Percentiles rank a stretch among this genome's conserved stretches.
phyloP scores from a whole-genome alignment of 30 jellyfish, hydroid and myxozoan species.

The Nemopilema nomurai region DNA sequence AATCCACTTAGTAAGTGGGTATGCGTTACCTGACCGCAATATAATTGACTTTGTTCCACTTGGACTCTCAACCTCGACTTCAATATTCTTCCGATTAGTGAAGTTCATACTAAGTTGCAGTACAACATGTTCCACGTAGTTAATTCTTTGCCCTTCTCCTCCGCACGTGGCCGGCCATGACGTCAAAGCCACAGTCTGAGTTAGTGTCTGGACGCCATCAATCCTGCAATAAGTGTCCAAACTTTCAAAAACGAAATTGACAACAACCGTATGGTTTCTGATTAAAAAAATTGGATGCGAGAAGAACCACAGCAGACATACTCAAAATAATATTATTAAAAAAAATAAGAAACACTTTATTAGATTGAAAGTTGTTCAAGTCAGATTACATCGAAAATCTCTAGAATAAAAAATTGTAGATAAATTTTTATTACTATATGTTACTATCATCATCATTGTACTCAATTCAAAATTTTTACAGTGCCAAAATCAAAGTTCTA shows the following conservation, averaged over 20 bases:
- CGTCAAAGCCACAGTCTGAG: not conserved
- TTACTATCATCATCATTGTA: no score
- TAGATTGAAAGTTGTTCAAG: no score
- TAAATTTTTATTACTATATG: no score
- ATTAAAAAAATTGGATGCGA: no score
- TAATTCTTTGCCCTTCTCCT: not conserved
- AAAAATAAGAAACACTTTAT: no score
- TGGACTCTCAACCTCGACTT: constrained; percentile 52
- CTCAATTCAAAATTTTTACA: no score
- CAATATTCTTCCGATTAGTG: constrained; percentile 21
- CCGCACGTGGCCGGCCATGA: not conserved
- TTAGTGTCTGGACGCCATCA: constrained; percentile 10
- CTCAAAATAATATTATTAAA: no score
- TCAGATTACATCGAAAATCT: no score
- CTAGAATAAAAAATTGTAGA: no score
- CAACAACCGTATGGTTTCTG: not conserved
- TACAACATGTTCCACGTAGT: constrained; percentile 33
- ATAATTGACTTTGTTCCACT: constrained; percentile 30
- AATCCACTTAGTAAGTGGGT: no score
- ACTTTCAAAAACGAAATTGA: not conserved
- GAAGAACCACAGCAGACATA: not conserved
- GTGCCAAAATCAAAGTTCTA: no score
- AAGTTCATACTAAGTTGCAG: constrained; percentile 26
- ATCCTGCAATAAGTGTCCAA: constrained; percentile 15
- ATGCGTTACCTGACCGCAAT: constrained; percentile 31